A percentile compares a stretch with the other conserved stretches of the same genome.
phyloP scores from a whole-genome alignment of 2,888 invertebrate genomes.

The Meteorus cinctellus region DNA sequence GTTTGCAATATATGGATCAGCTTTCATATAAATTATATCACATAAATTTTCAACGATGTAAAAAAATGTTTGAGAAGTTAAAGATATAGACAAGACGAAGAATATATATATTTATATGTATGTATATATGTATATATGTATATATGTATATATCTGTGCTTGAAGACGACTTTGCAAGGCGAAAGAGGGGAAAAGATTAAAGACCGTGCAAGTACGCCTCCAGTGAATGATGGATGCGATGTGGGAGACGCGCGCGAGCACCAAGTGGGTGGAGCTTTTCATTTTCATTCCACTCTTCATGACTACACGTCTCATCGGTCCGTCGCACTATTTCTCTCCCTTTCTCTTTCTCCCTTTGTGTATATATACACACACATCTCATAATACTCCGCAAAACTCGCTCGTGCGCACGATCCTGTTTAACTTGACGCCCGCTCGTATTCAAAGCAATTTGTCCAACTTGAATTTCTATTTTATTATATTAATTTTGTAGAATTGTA shows the following conservation, averaged over 20 bases:
- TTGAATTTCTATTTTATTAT: background rate
- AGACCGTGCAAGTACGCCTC: conserved; percentile 71
- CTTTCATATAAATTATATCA: background rate
- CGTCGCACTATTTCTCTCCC: conserved; percentile 42
- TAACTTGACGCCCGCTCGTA: background rate
- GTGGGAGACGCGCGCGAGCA: conserved; percentile 55
- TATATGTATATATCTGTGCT: background rate
- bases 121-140: background rate
- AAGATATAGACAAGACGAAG: background rate
- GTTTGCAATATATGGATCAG: background rate
- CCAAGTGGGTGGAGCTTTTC: conserved; percentile 71
- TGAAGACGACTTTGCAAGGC: conserved; percentile 37
- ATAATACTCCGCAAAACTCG: conserved; percentile 7
- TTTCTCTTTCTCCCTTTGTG: background rate
- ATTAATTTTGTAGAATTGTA: background rate
- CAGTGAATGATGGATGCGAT: conserved; percentile 72
- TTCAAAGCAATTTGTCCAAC: conserved; percentile 1
- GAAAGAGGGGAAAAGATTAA: conserved; percentile 69
- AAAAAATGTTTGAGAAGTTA: background rate
- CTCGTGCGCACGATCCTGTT: background rate
- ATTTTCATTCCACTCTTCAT: conserved; percentile 63
- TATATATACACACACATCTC: conserved; percentile 1
- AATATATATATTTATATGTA: background rate
- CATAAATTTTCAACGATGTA: background rate
- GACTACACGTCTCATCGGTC: conserved; percentile 45